Conservation (phyloP, 2,888 invertebrate species). For the Caenorhabditis sulstoni region DNA sequence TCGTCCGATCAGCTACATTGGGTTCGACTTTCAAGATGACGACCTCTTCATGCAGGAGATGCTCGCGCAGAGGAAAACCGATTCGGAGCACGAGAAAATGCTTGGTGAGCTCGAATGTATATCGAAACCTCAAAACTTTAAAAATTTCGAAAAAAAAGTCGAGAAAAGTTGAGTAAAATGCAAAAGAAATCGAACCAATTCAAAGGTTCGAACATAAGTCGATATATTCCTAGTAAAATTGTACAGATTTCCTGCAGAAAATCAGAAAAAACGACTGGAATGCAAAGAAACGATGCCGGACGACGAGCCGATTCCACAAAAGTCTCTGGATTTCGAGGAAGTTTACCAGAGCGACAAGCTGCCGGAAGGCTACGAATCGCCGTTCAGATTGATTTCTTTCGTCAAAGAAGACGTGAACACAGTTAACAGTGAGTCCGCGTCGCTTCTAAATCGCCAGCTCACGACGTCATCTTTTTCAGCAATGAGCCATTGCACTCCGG, state of each 20-base stretch:
- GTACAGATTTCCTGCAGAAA: constrained; percentile 37
- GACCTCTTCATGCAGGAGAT: constrained; percentile 38
- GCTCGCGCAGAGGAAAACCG: constrained; percentile 9
- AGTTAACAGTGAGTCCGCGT: constrained; percentile 39
- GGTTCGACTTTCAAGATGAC: constrained; percentile 43
- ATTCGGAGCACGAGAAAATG: constrained; percentile 17
- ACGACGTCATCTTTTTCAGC: constrained; percentile 39
- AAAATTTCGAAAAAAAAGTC: no score
- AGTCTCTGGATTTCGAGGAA: constrained; percentile 53
- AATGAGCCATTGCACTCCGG: constrained; percentile 56
- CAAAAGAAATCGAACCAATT: no score
- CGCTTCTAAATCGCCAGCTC: not conserved
- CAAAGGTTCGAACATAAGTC: no score
- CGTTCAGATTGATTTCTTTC: constrained; percentile 45
- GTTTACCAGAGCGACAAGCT: constrained; percentile 25
- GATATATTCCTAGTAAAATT: no score
- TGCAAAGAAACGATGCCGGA: constrained; percentile 48
- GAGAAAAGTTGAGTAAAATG: no score
- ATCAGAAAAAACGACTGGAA: constrained; percentile 41
- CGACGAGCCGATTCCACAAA: constrained; percentile 44
- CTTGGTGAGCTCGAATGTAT: constrained; percentile 14
- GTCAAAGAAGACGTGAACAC: constrained; percentile 49
- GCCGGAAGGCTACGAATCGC: constrained; percentile 41
- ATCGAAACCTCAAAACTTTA: no score
- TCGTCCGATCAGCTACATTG: constrained; percentile 35